A percentile compares a stretch with the other conserved stretches of the same genome.
Conservation (phyloP, 64 coral and sea anemone genomes). For the Stichodactyla helianthus region DNA sequence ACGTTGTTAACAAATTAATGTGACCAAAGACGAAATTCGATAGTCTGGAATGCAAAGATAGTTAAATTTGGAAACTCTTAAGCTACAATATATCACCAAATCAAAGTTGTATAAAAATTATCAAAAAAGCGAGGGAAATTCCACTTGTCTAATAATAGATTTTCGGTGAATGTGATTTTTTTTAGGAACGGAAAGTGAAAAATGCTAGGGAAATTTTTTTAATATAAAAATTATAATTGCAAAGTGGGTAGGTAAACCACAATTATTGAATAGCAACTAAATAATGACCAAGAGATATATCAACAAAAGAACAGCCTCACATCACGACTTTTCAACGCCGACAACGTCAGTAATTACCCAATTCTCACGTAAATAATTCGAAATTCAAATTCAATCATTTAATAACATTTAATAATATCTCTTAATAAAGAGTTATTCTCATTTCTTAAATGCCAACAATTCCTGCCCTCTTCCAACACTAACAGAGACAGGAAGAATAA, state of each 20-base stretch:
- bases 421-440: background rate
- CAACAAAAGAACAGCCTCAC: background rate
- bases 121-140: background rate
- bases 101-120: background rate
- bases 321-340: background rate
- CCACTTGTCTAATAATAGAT: background rate
- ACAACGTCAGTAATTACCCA: background rate
- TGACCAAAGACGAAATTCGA: constrained; percentile 10
- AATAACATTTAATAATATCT: background rate
- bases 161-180: background rate
- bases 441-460: background rate
- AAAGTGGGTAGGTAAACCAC: background rate
- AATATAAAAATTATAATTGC: background rate
- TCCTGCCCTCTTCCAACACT: background rate
- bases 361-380: background rate
- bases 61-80: background rate
- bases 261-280: background rate
- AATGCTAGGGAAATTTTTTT: background rate
- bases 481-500: background rate
- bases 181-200: background rate
- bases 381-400: background rate
- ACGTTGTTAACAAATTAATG: background rate
- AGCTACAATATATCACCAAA: background rate
- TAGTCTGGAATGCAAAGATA: constrained; percentile 13
- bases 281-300: background rate